Percentiles rank a stretch among this genome's conserved stretches.
Conservation (phyloP, 53 echinoderm and acorn worm genomes). For the Luidia sarsii region DNA sequence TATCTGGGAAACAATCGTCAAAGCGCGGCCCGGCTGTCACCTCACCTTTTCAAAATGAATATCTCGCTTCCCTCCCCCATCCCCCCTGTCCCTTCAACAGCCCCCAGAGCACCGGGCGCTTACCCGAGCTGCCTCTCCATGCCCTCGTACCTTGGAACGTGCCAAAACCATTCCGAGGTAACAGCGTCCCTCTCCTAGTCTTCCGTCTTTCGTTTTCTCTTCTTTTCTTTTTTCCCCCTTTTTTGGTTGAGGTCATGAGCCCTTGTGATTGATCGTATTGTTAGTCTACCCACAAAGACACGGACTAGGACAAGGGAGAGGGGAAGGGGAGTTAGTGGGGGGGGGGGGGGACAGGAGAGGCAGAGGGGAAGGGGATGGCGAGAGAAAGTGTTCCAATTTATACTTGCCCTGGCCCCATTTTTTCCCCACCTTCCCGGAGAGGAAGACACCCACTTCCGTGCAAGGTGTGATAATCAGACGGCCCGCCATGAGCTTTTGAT, state of each 20-base stretch:
- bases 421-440: too few relatives aligned
- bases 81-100: too few relatives aligned
- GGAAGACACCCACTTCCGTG: constrained; percentile 18
- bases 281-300: neutral
- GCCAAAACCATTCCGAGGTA: too few relatives aligned
- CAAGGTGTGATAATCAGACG: constrained; percentile 36
- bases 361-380: too few relatives aligned
- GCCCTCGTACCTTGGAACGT: too few relatives aligned
- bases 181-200: too few relatives aligned
- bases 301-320: neutral
- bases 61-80: too few relatives aligned
- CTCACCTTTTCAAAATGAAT: too few relatives aligned
- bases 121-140: too few relatives aligned
- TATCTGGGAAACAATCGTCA: neutral
- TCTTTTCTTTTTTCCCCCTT: neutral
- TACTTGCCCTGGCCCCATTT: too few relatives aligned
- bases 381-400: constrained; percentile 15
- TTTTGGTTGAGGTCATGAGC: constrained; percentile 21
- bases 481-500: neutral
- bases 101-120: neutral
- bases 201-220: neutral
- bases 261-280: constrained; percentile 11
- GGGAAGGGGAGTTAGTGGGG: too few relatives aligned
- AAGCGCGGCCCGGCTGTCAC: neutral
- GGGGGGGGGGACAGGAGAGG: neutral